Base-by-base conservation (phyloP, 2,888 invertebrate genomes). In the Tanytarsus gracilentus region DNA sequence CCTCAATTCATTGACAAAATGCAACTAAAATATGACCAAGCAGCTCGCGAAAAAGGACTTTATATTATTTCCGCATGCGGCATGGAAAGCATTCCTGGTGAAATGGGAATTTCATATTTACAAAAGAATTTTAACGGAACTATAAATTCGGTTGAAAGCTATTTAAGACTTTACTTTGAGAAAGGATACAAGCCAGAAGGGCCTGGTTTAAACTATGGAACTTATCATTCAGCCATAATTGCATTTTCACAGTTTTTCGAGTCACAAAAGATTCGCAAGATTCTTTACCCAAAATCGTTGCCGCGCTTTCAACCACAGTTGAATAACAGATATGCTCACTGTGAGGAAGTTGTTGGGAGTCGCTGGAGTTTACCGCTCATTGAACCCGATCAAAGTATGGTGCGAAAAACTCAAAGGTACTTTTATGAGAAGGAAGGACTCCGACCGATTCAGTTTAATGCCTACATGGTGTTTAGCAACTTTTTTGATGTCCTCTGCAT, bases 31-130 rank as follows among this genome's bases (percentile, higher is more conserved):
- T 94, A 96, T 72, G 76, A 86, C 65, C 77, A 82, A 62, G 70
- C 72, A 44, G 93, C 93, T 0, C 76, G 83, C 66, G 83, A 88
- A 65, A 85, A 85, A 8, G 86, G 86, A 14, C 81, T 92, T 4
- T 95, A 87, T 72, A 77, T 97, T 7, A 75, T 98, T 26, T 92
- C 90, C 65, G 87, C 95, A 1, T 96, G 95, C 74, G 97, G 97
- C 27, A 88, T 91, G 71, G 97, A 97, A 73, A 88, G 90, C 68
- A 85, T 97, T 64, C 95, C 96, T 14, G 79, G 83, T 50, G 97
- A 98, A 69, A 74, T 95, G 74, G 96, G 97, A 1, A 75, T 88
- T 0, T 72, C 86, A n/a, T 91, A 80, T 71, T 75, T 89, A 40
- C 81, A 87, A 68, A 76, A 87, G 64, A 80, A 90, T 66, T 93